Evolutionary conservation across 2,797 vertebrate genomes (phyloP).

Genomic region (Cirrhinus mrigala): DNA sequence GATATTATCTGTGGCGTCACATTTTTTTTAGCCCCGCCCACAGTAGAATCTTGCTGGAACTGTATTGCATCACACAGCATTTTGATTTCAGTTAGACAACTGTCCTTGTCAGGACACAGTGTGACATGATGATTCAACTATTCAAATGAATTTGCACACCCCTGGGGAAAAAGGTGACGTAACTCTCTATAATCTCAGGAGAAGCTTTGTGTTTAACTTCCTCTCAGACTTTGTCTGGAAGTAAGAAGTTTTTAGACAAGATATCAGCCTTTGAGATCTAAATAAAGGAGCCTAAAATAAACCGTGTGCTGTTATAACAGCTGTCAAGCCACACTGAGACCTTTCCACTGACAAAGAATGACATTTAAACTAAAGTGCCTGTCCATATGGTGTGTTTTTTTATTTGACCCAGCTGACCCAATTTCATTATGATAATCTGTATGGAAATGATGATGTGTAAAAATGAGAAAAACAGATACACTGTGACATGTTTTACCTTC

Average conservation of each 20-base stretch:
- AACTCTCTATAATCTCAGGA: not conserved
- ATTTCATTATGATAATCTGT: not conserved
- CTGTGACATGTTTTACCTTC: not conserved
- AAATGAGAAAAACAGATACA: not conserved
- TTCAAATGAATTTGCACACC: conserved; percentile 27
- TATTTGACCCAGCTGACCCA: too few relatives aligned
- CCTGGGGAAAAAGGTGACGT: not conserved
- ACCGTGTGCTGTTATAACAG: not conserved
- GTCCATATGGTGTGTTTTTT: conserved; percentile 25
- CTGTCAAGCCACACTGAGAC: conserved; percentile 8
- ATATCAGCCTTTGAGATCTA: not conserved
- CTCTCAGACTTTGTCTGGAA: not conserved
- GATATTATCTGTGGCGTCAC: not conserved
- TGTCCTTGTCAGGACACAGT: not conserved
- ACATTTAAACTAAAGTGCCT: conserved; percentile 27
- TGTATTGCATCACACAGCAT: not conserved
- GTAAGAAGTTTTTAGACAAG: not conserved
- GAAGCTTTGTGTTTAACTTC: conserved; percentile 17
- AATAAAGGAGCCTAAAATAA: not conserved
- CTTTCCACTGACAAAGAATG: conserved; percentile 21
- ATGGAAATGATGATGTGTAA: not conserved
- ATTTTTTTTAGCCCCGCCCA: not conserved
- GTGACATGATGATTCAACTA: not conserved
- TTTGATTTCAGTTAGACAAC: not conserved
- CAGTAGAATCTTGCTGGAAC: not conserved